Conservation (phyloP, 2,888 invertebrate species). For the Drosophila infuscata region DNA sequence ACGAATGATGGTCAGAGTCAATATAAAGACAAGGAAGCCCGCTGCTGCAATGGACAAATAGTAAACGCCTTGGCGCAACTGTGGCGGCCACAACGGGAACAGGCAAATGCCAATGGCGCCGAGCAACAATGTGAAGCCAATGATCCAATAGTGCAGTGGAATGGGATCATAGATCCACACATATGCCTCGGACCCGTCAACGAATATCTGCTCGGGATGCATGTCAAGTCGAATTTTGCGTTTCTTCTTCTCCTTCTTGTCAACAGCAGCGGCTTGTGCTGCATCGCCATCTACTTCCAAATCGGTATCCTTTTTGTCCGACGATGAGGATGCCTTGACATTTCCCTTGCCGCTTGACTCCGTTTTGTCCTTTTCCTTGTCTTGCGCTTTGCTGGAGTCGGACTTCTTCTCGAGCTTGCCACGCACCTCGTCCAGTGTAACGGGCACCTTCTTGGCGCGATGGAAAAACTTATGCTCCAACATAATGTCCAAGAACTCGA, state of each 20-base stretch:
- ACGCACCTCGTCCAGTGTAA: constrained; percentile 82
- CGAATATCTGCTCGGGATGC: constrained; percentile 97
- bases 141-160: constrained; percentile 96
- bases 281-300: constrained; percentile 67
- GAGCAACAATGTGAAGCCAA: constrained; percentile 94
- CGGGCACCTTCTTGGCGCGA: constrained; percentile 94
- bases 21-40: constrained; percentile 96
- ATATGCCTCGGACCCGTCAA: constrained; percentile 97
- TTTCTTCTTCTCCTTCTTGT: constrained; percentile 88
- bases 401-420: constrained; percentile 60
- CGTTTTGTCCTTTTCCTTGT: constrained; percentile 77
- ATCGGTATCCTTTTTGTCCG: constrained; percentile 77
- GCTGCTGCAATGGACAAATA: constrained; percentile 98
- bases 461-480: constrained; percentile 97
- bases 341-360: constrained; percentile 37
- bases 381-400: constrained; percentile 56
- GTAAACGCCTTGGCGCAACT: constrained; percentile 97
- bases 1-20: constrained; percentile 95
- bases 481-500: constrained; percentile 93
- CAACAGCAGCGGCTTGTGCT: constrained; percentile 38
- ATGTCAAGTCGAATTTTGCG: constrained; percentile 98
- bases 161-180: constrained; percentile 99
- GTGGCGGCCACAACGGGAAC: constrained; percentile 99
- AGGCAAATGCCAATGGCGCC: constrained; percentile 98
- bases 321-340: constrained; percentile 34